Evolutionary conservation across 2,888 invertebrate genomes (phyloP).

Genomic region (Ramazzottius varieornatus): DNA sequence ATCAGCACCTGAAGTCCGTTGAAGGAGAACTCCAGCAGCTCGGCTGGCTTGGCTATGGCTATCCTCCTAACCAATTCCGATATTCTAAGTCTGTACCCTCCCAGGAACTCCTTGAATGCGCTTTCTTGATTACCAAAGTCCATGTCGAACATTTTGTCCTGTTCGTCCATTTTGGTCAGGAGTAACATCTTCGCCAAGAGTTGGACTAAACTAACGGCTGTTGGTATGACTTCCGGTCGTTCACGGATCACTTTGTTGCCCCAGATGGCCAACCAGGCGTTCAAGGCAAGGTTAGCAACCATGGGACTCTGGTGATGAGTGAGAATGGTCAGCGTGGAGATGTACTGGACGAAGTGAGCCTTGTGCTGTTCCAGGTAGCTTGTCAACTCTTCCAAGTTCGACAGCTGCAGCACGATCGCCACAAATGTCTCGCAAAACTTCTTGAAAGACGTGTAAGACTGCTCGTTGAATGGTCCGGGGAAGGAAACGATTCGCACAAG

Average conservation of each 20-base stretch:
- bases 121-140: neutral
- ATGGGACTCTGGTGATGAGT: neutral
- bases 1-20: neutral
- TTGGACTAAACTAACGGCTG: neutral
- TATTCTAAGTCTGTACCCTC: neutral
- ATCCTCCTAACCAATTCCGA: neutral
- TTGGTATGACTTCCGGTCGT: neutral
- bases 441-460: constrained; percentile 1
- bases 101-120: neutral
- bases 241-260: neutral
- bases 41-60: neutral
- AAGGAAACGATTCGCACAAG: neutral
- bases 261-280: constrained; percentile 2
- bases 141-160: neutral
- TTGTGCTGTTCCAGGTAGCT: neutral
- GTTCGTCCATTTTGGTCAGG: neutral
- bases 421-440: neutral
- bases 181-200: neutral
- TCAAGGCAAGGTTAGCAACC: neutral
- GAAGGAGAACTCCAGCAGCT: neutral
- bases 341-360: neutral
- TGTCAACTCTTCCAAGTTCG: neutral
- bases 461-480: neutral
- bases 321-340: neutral
- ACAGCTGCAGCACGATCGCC: constrained; percentile 1